Evolutionary conservation across 2,113 vertebrate species (phyloP).

Genomic region (Cercopithecus mona): DNA sequence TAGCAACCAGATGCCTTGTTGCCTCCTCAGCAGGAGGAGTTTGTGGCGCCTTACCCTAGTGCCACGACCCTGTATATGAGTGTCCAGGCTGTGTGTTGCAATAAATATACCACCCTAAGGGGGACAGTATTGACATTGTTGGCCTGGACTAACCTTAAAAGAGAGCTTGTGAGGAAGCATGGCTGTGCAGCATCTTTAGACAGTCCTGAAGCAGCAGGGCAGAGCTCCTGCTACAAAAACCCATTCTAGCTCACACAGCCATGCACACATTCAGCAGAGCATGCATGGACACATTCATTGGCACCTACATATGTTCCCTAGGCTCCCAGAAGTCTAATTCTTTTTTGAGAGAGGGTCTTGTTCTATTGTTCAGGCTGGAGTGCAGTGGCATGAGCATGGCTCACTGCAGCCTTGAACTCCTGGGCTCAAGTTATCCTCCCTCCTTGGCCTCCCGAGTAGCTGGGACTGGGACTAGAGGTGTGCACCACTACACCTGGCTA

Average conservation of each 20-base stretch:
- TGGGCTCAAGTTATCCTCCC: neutral
- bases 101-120: neutral
- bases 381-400: neutral
- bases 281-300: neutral
- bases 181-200: neutral
- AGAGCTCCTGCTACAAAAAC: neutral
- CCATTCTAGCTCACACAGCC: neutral
- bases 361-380: neutral
- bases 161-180: neutral
- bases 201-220: neutral
- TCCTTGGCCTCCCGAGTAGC: neutral
- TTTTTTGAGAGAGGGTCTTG: neutral
- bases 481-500: neutral
- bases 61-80: neutral
- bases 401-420: neutral
- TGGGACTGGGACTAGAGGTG: neutral
- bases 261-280: neutral
- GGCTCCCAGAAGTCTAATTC: neutral
- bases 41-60: neutral
- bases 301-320: neutral
- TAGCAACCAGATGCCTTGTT: neutral
- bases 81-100: neutral
- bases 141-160: neutral
- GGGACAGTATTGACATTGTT: neutral
- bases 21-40: neutral